Evolutionary conservation across 2,113 vertebrate genomes (phyloP).

Genomic region (Irena cyanogastra): DNA sequence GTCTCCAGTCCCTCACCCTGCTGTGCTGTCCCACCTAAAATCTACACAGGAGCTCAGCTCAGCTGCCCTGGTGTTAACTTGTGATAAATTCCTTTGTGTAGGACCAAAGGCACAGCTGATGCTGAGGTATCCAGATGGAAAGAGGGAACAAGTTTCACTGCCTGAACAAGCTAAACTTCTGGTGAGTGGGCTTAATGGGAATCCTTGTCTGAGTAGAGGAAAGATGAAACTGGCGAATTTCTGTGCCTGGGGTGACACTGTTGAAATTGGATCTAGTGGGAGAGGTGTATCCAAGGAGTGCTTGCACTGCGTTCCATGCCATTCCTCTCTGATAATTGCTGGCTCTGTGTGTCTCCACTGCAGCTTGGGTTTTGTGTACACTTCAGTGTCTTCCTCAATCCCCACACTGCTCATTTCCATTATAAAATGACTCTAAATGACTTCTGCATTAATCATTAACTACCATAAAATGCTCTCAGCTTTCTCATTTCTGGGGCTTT

Average conservation of each 20-base stretch:
- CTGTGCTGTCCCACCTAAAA: not conserved
- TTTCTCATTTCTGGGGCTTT: not conserved
- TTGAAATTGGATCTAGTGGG: fast-evolving
- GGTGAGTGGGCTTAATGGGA: slow-evolving; percentile 74
- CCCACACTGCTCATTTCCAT: not conserved
- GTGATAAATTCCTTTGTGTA: slow-evolving; percentile 55
- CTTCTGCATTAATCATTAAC: not conserved
- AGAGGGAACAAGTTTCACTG: slow-evolving; percentile 94
- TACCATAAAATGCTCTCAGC: not conserved
- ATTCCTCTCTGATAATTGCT: not conserved
- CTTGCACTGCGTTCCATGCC: not conserved
- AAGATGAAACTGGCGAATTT: not conserved
- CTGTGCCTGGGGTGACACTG: not conserved
- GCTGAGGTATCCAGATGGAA: slow-evolving; percentile 97
- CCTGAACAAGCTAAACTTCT: slow-evolving; percentile 93
- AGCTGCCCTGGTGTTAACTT: not conserved
- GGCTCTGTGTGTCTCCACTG: not conserved
- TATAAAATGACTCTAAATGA: not conserved
- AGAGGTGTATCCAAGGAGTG: not conserved
- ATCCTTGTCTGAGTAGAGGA: not conserved
- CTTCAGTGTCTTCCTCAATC: not conserved
- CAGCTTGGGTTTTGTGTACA: not conserved
- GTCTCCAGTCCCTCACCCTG: not conserved
- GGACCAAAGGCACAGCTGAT: slow-evolving; percentile 98
- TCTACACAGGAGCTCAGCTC: not conserved